Conservation (phyloP, 2,797 vertebrate genomes). For the Onychomys leucogaster region DNA sequence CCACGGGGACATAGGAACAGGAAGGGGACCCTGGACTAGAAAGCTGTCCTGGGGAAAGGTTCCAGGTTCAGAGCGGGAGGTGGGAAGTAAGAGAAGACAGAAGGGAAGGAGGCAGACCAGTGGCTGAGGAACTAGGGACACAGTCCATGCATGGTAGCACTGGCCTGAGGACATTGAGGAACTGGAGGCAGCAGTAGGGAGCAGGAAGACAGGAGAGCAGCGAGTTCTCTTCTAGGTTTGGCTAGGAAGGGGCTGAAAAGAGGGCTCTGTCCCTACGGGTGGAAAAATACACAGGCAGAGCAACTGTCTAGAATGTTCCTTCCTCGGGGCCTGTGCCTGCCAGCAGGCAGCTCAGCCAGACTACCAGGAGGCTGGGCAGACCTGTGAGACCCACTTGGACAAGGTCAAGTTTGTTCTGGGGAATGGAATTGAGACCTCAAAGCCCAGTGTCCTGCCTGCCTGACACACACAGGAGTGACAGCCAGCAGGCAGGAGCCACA, state of each 20-base stretch:
- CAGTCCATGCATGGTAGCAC: not conserved
- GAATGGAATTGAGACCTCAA: not conserved
- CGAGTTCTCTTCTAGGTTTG: not conserved
- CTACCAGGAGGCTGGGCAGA: not conserved
- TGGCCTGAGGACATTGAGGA: not conserved
- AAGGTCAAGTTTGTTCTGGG: not conserved
- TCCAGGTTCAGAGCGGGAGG: not conserved
- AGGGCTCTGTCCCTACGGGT: not conserved
- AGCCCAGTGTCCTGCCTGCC: not conserved
- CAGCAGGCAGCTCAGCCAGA: not conserved
- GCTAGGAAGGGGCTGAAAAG: not conserved
- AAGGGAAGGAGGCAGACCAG: not conserved
- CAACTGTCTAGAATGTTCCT: not conserved
- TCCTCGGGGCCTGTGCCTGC: not conserved
- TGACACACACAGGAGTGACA: not conserved
- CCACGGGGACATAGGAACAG: not conserved
- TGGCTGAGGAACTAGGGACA: not conserved
- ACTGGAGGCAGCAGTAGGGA: not conserved
- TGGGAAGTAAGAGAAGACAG: not conserved
- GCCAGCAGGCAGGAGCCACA: not conserved
- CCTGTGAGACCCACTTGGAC: not conserved
- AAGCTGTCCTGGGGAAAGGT: not conserved
- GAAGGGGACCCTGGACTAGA: slow-evolving; percentile 39
- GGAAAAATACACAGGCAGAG: not conserved
- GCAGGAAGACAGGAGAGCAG: not conserved